Conservation (phyloP, 2,888 invertebrate species). For the Erebia ligea region DNA sequence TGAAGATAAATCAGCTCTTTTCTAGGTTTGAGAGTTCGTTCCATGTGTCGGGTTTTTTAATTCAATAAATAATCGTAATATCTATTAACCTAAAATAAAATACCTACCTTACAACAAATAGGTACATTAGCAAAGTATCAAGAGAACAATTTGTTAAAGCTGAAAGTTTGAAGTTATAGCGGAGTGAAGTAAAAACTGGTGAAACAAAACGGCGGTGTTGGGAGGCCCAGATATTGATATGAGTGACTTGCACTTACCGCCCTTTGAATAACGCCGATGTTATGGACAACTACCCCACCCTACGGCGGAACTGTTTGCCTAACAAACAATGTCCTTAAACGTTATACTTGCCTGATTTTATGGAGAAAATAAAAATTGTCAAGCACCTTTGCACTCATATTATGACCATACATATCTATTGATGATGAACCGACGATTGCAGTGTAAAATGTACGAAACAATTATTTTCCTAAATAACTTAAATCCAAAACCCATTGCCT, state of each 20-base stretch:
- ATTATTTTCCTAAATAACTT: no score
- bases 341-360: constrained; percentile 56
- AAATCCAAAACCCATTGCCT: no score
- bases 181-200: constrained; percentile 68
- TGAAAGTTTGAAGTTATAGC: constrained; percentile 40
- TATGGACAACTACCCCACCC: constrained; percentile 67
- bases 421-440: neutral
- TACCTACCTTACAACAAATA: constrained; percentile 4
- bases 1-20: no score
- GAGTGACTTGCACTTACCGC: constrained; percentile 80
- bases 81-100: neutral
- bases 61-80: no score
- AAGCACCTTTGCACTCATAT: neutral
- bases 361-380: neutral
- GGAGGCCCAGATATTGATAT: constrained; percentile 77
- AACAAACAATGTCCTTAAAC: constrained; percentile 74
- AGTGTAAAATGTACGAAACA: neutral
- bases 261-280: constrained; percentile 62
- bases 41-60: no score
- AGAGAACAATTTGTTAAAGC: constrained; percentile 33
- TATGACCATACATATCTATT: neutral
- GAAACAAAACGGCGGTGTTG: constrained; percentile 68
- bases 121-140: constrained; percentile 29
- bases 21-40: no score
- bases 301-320: constrained; percentile 55